Conservation (phyloP, 2,113 vertebrate genomes). For the Eulemur rufifrons region DNA sequence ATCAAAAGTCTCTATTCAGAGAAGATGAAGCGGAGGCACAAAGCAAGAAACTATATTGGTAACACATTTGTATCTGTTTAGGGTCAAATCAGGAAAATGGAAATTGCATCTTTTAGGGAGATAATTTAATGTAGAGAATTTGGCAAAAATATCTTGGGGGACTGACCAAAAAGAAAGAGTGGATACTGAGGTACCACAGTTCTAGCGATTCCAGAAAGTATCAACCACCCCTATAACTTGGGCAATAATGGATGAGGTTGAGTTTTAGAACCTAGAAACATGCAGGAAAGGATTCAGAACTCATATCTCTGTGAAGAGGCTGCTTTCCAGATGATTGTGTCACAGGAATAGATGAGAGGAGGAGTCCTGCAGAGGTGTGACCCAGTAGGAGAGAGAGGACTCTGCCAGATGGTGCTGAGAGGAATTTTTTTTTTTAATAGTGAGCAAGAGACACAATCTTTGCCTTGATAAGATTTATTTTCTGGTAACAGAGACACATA, state of each 20-base stretch:
- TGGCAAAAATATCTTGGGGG: too few relatives aligned
- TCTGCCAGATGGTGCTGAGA: not conserved
- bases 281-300: not conserved
- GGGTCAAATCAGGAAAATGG: not conserved
- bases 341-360: not conserved
- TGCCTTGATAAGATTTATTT: not conserved
- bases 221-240: rapidly evolving
- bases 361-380: not conserved
- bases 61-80: not conserved
- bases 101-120: not conserved
- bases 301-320: not conserved
- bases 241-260: too few relatives aligned
- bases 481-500: not conserved
- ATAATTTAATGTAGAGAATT: not conserved
- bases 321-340: not conserved
- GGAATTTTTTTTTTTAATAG: not conserved
- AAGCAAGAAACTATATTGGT: not conserved
- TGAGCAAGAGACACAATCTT: not conserved
- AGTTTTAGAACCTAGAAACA: not conserved
- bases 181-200: not conserved
- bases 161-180: not conserved
- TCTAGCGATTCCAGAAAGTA: not conserved
- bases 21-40: not conserved
- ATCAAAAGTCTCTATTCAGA: not conserved
- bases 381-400: not conserved